These are phyloP conservation scores for Dromaius novaehollandiae DNA, from an alignment of 2,113 vertebrate species.

Conservation along the genomic window DNA sequence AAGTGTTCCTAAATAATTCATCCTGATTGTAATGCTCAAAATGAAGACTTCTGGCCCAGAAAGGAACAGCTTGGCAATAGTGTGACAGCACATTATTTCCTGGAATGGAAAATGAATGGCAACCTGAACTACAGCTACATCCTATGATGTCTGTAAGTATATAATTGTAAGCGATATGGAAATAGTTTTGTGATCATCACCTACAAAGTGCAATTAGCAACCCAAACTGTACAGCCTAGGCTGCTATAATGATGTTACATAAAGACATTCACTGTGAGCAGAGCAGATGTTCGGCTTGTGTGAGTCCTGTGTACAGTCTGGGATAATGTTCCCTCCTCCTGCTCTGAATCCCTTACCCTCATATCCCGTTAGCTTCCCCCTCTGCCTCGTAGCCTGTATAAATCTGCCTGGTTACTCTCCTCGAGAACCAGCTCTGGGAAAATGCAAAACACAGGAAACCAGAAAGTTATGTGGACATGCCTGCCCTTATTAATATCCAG, in stretches of 20 bases:
- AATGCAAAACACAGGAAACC: neutral
- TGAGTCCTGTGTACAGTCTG: neutral
- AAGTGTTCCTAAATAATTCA: neutral
- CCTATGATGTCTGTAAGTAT: neutral
- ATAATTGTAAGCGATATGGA: neutral
- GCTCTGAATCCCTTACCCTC: neutral
- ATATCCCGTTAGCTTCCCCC: neutral
- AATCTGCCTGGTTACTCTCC: neutral
- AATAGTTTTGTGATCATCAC: neutral
- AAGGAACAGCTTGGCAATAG: neutral
- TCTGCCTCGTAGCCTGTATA: neutral
- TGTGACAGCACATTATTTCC: neutral
- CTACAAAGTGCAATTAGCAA: neutral
- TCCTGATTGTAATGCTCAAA: neutral
- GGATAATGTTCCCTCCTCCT: neutral
- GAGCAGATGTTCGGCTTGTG: neutral
- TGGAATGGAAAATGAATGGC: neutral
- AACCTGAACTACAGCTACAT: neutral
- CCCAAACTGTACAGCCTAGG: neutral
- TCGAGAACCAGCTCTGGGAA: neutral
- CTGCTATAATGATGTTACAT: neutral
- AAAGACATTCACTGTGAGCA: neutral
- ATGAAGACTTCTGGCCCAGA: neutral
- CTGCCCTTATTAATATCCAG: neutral
- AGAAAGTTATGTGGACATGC: neutral